Evolutionary conservation across 1,140 invertebrate genomes (phyloP), one percentile per base, ranked within the genome.

Genomic region (Drosophila sturtevanti): DNA sequence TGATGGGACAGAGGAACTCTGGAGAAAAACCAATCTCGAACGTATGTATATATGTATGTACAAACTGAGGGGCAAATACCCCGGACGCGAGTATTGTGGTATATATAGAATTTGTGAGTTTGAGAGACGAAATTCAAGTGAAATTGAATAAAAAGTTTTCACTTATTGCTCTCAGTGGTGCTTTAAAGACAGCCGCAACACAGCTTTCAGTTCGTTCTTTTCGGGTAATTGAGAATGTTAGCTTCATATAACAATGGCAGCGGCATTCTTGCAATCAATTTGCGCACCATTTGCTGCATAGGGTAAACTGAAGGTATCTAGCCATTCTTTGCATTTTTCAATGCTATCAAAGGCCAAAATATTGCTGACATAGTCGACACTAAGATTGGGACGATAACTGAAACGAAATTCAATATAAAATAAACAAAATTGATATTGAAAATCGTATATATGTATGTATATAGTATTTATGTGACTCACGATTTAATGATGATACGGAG

Each of bases 331-430:
- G 93, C 95, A 97, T 92, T 97, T 96, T 92, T 96, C 95, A 91
- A 92, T 93, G 77, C 95, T 95, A 86, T 95, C 94, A 94, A 98
- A 98, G 82, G 96, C 97, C 94, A 99, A 94, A 93, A 97, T 95
- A 92, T 95, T 94, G 92, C 94, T 93, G 92, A 98, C 94, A 94
- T 96, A 97, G 92, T 95, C 95, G 93, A 98, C 94, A 85, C 96
- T 95, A 93, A 98, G 94, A 92, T 94, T 95, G 93, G 97, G 97
- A 89, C 98, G 97, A 94, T 97, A 99, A 94, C 98, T 99, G 96
- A 93, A 95, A 94, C 2, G 41, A 48, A 48, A 44, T 31, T 3
- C 6, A 31, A 31, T n/a, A 6, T 4, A 44, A 18, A 18, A 48
- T 21, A 11, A 48, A 0, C 0, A 31, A 12, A 44, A 70, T 22